Percentiles rank a stretch among this genome's conserved stretches.
Conservation (phyloP, 2,113 vertebrate genomes). For the Scophthalmus maximus region DNA sequence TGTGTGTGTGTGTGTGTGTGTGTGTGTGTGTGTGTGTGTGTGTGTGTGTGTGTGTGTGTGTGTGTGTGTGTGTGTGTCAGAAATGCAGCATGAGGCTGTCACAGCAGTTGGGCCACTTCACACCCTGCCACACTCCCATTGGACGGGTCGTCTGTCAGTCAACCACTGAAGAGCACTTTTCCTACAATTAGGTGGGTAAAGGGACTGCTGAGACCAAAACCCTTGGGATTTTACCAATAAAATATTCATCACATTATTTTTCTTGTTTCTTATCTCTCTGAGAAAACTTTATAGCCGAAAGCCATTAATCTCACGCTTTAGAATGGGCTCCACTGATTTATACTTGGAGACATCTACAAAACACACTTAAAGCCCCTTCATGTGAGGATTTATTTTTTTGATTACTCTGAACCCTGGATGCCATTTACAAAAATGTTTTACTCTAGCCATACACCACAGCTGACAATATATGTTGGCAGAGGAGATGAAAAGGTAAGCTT, state of each 20-base stretch:
- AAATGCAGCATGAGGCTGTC: neutral
- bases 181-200: slow-evolving; percentile 19
- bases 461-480: neutral
- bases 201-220: neutral
- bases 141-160: slow-evolving; percentile 42
- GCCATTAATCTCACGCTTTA: neutral
- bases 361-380: neutral
- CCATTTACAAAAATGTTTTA: neutral
- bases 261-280: neutral
- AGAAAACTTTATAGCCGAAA: too few relatives aligned
- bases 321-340: neutral
- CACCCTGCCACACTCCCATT: slow-evolving; percentile 23
- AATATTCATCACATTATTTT: neutral
- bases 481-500: neutral
- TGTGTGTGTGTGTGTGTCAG: slow-evolving; percentile 26
- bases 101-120: slow-evolving; percentile 43
- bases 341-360: neutral
- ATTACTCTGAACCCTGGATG: neutral
- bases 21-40: slow-evolving; percentile 1
- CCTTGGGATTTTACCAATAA: neutral
- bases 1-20: slow-evolving; percentile 1
- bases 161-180: neutral
- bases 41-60: neutral
- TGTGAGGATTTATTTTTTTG: neutral
- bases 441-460: neutral